These are phyloP conservation scores for Gadopsis marmoratus DNA, from an alignment of 2,797 vertebrate species.

Conservation along the genomic window DNA sequence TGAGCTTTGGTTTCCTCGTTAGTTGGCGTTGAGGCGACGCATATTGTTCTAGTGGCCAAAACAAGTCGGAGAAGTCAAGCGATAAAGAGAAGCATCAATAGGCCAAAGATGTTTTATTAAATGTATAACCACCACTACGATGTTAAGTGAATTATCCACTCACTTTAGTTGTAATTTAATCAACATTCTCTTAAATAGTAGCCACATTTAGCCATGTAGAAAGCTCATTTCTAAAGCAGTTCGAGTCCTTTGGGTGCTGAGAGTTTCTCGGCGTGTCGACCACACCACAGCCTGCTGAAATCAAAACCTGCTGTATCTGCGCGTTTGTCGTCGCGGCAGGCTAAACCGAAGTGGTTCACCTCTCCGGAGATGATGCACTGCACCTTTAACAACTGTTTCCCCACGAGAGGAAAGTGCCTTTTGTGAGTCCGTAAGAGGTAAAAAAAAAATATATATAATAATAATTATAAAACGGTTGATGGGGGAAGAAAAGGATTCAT, in stretches of 20 bases:
- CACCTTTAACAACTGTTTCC: conserved; percentile 64
- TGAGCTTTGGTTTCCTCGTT: neutral
- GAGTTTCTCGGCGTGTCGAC: conserved; percentile 38
- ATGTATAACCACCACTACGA: conserved; percentile 64
- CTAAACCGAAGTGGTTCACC: conserved; percentile 44
- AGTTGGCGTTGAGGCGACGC: neutral
- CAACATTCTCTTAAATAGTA: conserved; percentile 80
- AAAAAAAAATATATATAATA: neutral
- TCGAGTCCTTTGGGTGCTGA: conserved; percentile 61
- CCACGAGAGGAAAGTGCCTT: conserved; percentile 62
- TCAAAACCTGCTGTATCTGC: conserved; percentile 51
- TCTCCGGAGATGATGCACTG: conserved; percentile 56
- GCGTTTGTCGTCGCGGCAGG: conserved; percentile 35
- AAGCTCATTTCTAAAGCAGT: conserved; percentile 58
- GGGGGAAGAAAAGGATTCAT: conserved; percentile 54
- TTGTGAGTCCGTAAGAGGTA: conserved; percentile 66
- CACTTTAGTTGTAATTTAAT: conserved; percentile 64
- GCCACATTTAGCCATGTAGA: conserved; percentile 55
- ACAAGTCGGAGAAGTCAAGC: conserved; percentile 4
- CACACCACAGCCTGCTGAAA: conserved; percentile 37
- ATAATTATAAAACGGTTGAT: conserved; percentile 32
- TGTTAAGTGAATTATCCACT: conserved; percentile 57
- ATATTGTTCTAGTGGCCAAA: neutral
- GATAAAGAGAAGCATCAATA: conserved; percentile 41
- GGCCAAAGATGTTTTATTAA: conserved; percentile 76